Base-by-base conservation (phyloP, 37 sponge, comb jelly and placozoan genomes). In the Halichondria panicea region DNA sequence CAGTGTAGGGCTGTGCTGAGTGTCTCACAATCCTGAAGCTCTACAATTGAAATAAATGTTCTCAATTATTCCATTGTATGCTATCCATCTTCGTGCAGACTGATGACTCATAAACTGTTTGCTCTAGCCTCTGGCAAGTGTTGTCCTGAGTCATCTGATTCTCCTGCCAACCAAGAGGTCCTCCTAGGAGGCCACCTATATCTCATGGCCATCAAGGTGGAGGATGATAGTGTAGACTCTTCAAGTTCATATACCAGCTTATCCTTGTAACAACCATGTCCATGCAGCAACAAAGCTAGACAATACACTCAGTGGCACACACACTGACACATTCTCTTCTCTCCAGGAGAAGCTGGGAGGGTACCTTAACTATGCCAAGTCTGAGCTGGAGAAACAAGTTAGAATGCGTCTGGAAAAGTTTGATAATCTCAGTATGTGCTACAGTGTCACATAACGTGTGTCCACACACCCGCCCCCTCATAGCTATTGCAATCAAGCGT, bases 141-240 rank as follows among this genome's bases (percentile, higher is more conserved):
- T 75, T 43, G 52, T 15, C 72, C 87, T 28, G 99, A 98, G 53
- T 81, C 93, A 43, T 68, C 89, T 0, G 99, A 98, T 61, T 94
- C 93, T 22, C 95, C 99, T 41, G 91, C 90, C 93, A 92, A 93
- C 82, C 99, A 98, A 57, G 99, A 98, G 64, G 70, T 98, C 6
- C 83, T 98, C 61, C 71, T 98, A 4, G 93, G 91, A 21, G 99
- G 99, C 0, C 91, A 92, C 58, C 71, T 98, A 27, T 98, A 91
- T 76, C 82, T 95, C 12, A 87, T 83, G 79, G 89, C 80, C 0
- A 66, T 91, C 54, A 91, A 91, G 78, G 88, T 87, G 13, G n/a
- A n/a, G n/a, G 9, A n/a, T 44, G 44, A n/a, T n/a, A n/a, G n/a
- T n/a, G n/a, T n/a, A n/a, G n/a, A n/a, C n/a, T n/a, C n/a, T n/a